Conservation (phyloP, 2,888 invertebrate species). For the Epinotia demarniana region DNA sequence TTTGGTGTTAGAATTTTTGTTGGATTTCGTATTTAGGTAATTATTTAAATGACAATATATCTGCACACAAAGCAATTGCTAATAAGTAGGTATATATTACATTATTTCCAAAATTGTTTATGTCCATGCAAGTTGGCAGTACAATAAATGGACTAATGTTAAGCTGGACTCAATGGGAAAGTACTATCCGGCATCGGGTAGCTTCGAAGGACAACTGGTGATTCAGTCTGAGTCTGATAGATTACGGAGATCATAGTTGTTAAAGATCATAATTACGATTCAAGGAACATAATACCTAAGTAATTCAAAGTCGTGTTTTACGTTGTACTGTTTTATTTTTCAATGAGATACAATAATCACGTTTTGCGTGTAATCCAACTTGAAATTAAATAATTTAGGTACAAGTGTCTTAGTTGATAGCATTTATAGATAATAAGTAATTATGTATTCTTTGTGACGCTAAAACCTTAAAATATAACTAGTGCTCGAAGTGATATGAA, state of each 20-base stretch:
- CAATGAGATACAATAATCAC: slow-evolving; percentile 70
- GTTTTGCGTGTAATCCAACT: slow-evolving; percentile 61
- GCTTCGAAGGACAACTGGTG: slow-evolving; percentile 10
- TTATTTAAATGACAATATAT: no score
- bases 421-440: slow-evolving; percentile 48
- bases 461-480: slow-evolving; percentile 63
- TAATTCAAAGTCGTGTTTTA: slow-evolving; percentile 43
- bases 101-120: no score
- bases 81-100: no score
- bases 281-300: slow-evolving; percentile 51
- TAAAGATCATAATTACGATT: slow-evolving; percentile 12
- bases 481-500: slow-evolving; percentile 73
- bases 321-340: slow-evolving; percentile 72
- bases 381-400: slow-evolving; percentile 63
- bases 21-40: no score
- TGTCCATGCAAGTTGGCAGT: no score
- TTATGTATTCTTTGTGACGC: slow-evolving; percentile 60
- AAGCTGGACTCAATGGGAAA: background rate
- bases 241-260: slow-evolving; percentile 3
- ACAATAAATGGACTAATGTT: background rate
- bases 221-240: slow-evolving; percentile 42
- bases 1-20: no score
- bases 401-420: slow-evolving; percentile 69
- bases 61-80: no score
- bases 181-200: slow-evolving; percentile 17